Base-by-base conservation (phyloP, 2,113 vertebrate genomes). In the Ceuthmochares aereus region DNA sequence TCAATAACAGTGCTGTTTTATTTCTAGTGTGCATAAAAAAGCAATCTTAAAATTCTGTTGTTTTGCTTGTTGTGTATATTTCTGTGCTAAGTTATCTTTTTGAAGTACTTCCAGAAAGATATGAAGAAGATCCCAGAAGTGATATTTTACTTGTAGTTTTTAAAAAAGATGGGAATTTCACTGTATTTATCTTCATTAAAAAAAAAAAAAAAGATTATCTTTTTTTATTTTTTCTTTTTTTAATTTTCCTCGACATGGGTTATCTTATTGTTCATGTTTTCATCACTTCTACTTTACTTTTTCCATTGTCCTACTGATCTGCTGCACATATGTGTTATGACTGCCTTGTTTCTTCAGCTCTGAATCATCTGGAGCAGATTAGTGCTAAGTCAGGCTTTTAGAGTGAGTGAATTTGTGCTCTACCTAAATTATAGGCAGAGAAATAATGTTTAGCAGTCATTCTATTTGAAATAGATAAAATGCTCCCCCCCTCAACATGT, bases 311-410 rank as follows among this genome's bases (percentile, higher is more conserved):
- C 27, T 66, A 4, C 25, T 64, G 27, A 86, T 47, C n/a, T 1
- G 0, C 27, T 45, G 6, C 74, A 25, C 2, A 1, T 73, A 14
- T 14, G 5, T 80, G 20, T 77, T 83, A 51, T 2, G 23, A 37
- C 23, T 90, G 36, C 16, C 10, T 59, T 37, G 16, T 45, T 80
- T 15, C 56, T 69, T 93, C 22, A 40, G 40, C 29, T 87, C 58
- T 77, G n/a, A 59, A 67, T 47, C 55, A 74, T 67, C 75, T 96
- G 84, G 42, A 79, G 15, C 69, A 70, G 54, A n/a, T 85, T 37
- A 83, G 21, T 69, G 17, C 2, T 55, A 37, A 77, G n/a, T 84
- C 45, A 89, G 81, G 29, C 40, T 89, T 42, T 12, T 85, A 43
- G 30, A 42, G 26, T 42, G 34, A 30, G 17, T 72, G 64, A 82